Evolutionary conservation across 1,140 invertebrate species (phyloP).

Genomic region (Platorchestia sp.): DNA sequence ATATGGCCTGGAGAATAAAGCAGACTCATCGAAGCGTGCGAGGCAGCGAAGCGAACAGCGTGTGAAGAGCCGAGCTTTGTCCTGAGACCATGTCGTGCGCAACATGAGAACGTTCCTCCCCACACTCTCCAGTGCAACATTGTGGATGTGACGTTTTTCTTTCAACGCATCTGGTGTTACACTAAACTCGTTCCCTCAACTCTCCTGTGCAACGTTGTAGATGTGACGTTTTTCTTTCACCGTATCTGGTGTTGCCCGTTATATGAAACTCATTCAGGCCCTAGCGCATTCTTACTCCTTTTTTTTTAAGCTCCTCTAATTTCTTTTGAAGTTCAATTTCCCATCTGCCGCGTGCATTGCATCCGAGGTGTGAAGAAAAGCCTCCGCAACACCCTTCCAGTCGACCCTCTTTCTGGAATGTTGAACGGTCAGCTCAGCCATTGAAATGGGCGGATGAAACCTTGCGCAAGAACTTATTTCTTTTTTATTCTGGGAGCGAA

Average conservation of each 20-base stretch:
- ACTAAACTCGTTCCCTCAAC: not conserved
- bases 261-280: not conserved
- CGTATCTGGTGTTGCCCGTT: not conserved
- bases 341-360: not conserved
- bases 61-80: not conserved
- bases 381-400: not conserved
- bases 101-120: not conserved
- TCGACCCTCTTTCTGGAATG: not conserved
- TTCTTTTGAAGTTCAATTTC: not conserved
- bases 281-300: not conserved
- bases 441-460: not conserved
- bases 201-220: not conserved
- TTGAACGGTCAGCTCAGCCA: not conserved
- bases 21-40: constrained; percentile 37
- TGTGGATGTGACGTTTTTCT: not conserved
- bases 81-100: not conserved
- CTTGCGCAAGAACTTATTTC: not conserved
- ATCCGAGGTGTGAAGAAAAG: not conserved
- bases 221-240: too few species aligned
- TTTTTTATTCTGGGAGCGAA: not conserved
- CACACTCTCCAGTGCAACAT: not conserved
- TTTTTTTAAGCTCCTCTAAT: not conserved
- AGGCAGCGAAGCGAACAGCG: constrained; percentile 18
- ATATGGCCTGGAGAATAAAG: constrained; percentile 15
- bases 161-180: not conserved